Conservation (phyloP, 2,797 vertebrate genomes). For the Bucorvus abyssinicus region DNA sequence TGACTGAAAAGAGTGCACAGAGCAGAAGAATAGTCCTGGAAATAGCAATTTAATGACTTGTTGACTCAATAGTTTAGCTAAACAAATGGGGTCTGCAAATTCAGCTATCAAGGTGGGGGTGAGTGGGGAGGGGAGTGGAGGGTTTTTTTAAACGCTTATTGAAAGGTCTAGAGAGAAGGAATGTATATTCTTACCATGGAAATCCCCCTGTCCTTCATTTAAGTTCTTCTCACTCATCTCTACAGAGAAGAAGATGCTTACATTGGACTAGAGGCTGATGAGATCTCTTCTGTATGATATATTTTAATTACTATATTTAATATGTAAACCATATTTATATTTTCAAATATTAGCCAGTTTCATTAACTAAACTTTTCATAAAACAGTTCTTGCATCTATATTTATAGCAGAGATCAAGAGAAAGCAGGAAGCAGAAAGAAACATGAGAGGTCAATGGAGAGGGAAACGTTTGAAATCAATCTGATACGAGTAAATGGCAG, state of each 20-base stretch:
- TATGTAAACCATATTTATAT: not conserved
- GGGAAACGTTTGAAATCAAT: not conserved
- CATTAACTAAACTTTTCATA: not conserved
- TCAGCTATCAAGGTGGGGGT: not conserved
- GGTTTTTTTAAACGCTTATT: not conserved
- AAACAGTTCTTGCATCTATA: not conserved
- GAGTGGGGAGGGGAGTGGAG: too few relatives aligned
- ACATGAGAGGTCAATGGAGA: not conserved
- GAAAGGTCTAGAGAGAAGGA: not conserved
- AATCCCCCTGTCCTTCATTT: not conserved
- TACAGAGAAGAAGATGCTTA: not conserved
- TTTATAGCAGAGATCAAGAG: not conserved
- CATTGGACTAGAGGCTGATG: not conserved
- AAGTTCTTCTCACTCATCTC: not conserved
- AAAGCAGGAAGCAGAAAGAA: not conserved
- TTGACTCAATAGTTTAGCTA: not conserved
- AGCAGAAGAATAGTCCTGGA: not conserved
- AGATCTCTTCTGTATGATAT: not conserved
- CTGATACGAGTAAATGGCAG: not conserved
- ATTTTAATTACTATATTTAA: not conserved
- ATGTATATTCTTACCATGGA: not conserved
- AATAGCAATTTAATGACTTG: not conserved
- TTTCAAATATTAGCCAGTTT: not conserved
- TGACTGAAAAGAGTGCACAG: not conserved
- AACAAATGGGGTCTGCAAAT: not conserved